These are phyloP conservation scores for Cyprinodon brontotheroides DNA, from an alignment of 2,113 vertebrate species.

Conservation along the genomic window DNA sequence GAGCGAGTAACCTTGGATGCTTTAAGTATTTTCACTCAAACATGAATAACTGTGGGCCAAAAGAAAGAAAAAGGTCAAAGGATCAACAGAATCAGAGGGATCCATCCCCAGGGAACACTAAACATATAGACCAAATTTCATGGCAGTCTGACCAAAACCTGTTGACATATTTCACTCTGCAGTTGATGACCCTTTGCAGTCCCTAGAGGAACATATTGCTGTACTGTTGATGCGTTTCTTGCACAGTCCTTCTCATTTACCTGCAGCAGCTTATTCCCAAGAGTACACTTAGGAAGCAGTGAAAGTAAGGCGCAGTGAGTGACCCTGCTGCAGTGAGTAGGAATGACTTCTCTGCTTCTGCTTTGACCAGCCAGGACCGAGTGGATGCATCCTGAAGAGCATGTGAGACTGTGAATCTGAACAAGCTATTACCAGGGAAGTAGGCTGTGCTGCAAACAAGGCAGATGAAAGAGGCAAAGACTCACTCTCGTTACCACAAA, in stretches of 20 bases:
- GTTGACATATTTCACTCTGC: constrained; percentile 6
- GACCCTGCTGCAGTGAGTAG: constrained; percentile 14
- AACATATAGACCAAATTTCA: not conserved
- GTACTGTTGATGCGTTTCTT: constrained; percentile 5
- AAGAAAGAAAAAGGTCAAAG: not conserved
- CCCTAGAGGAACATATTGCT: not conserved
- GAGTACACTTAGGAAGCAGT: constrained; percentile 16
- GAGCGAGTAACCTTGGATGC: not conserved
- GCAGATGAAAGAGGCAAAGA: constrained; percentile 34
- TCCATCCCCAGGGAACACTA: not conserved
- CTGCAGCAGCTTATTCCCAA: constrained; percentile 16
- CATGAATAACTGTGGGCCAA: not conserved
- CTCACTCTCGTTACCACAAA: constrained; percentile 29
- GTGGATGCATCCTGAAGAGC: constrained; percentile 29
- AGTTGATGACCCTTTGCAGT: not conserved
- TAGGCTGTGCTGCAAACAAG: constrained; percentile 12
- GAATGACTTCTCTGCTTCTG: constrained; percentile 9
- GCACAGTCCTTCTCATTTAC: constrained; percentile 28
- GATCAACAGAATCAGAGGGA: not conserved
- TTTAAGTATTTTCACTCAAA: constrained; percentile 5
- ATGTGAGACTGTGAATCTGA: constrained; percentile 35
- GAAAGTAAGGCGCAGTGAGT: constrained; percentile 30
- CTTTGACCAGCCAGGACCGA: not conserved
- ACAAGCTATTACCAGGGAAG: constrained; percentile 41
- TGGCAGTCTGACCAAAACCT: not conserved